Conservation (phyloP, 2,888 invertebrate genomes). For the Arctia plantaginis region DNA sequence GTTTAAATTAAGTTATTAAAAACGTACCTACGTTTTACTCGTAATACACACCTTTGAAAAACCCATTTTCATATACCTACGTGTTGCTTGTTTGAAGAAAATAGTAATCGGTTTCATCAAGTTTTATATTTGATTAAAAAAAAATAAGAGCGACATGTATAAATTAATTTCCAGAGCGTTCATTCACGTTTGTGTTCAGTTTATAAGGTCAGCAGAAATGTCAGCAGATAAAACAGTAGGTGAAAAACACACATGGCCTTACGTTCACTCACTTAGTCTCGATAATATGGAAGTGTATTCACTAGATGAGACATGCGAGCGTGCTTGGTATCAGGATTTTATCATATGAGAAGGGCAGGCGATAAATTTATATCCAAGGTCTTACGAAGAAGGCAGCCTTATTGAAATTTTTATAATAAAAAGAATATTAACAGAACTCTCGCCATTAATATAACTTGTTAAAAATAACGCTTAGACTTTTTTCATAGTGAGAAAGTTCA, state of each 20-base stretch:
- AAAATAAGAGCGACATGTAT: conserved; percentile 18
- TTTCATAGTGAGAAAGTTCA: background rate
- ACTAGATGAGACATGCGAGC: conserved; percentile 39
- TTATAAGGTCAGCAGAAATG: conserved; percentile 35
- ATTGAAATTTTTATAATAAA: background rate
- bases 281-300: conserved; percentile 27
- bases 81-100: too few relatives aligned
- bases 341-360: background rate
- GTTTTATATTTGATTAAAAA: conserved; percentile 10
- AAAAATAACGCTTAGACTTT: background rate
- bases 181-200: conserved; percentile 34
- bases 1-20: too few relatives aligned
- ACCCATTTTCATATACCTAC: too few relatives aligned
- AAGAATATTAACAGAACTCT: background rate
- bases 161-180: conserved; percentile 44
- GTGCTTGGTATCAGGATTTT: background rate
- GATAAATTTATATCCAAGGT: background rate
- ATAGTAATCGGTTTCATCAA: too few relatives aligned
- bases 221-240: conserved; percentile 34
- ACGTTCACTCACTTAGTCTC: conserved; percentile 63
- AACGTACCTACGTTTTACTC: too few relatives aligned
- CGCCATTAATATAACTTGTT: background rate
- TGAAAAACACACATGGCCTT: conserved; percentile 60
- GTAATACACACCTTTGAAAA: too few relatives aligned
- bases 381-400: background rate